Percentiles rank a stretch among this genome's conserved stretches.
These are phyloP conservation scores for Corythoichthys haematopterus DNA, from an alignment of 2,113 vertebrate species.

Conservation along the genomic window DNA sequence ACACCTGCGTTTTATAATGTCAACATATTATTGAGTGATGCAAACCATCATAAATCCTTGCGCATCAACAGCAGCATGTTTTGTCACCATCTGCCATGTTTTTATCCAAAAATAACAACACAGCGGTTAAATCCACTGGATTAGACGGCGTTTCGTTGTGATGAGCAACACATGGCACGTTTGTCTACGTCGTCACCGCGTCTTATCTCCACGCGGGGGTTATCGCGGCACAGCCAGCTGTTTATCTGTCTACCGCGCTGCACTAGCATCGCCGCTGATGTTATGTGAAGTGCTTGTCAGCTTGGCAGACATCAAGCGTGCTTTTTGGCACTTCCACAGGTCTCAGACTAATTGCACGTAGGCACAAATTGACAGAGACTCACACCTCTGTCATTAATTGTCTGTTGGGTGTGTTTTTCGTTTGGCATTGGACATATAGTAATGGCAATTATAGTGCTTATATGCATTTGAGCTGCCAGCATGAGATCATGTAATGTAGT, in stretches of 20 bases:
- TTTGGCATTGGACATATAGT: too few species aligned
- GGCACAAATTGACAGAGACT: too few species aligned
- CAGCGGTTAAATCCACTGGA: slow-evolving; percentile 1
- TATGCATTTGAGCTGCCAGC: too few species aligned
- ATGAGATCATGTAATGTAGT: too few species aligned
- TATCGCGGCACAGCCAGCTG: slow-evolving; percentile 48
- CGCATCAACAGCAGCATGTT: background rate
- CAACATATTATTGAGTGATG: slow-evolving; percentile 1
- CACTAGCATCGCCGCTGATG: slow-evolving; percentile 16
- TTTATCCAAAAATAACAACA: background rate
- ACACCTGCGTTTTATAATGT: background rate
- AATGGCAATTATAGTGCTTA: too few species aligned
- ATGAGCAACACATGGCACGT: background rate
- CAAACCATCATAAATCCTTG: background rate
- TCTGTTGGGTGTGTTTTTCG: too few species aligned
- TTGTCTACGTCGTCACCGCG: background rate
- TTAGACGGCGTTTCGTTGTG: background rate
- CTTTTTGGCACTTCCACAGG: background rate
- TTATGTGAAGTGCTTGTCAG: background rate
- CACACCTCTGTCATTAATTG: too few species aligned
- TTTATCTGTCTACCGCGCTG: slow-evolving; percentile 48
- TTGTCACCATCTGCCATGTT: slow-evolving; percentile 4
- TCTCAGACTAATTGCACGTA: background rate
- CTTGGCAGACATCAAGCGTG: slow-evolving; percentile 8
- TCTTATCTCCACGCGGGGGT: slow-evolving; percentile 23